Conservation (phyloP, 2,113 vertebrate genomes). For the Loxodonta africana region DNA sequence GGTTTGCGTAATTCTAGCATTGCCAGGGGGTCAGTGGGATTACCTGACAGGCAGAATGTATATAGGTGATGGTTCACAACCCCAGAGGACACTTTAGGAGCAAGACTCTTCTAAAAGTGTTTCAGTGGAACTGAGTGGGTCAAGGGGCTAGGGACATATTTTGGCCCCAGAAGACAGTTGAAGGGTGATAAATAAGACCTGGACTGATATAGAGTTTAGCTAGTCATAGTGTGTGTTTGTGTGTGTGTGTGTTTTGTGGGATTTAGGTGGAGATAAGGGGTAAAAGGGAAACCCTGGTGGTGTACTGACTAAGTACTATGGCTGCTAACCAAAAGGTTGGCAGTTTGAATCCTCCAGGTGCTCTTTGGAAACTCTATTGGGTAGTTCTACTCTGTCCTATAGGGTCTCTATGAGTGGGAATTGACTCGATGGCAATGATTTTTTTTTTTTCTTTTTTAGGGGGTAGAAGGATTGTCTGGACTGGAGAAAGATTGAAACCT, state of each 20-base stretch:
- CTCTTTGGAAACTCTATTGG: no score
- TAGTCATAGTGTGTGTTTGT: background rate
- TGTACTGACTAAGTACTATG: no score
- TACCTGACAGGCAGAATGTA: background rate
- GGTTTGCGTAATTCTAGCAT: background rate
- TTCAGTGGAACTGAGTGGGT: background rate
- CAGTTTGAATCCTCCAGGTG: no score
- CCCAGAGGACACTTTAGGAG: background rate
- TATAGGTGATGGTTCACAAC: background rate
- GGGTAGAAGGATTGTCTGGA: background rate
- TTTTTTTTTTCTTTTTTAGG: no score
- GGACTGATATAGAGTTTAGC: background rate
- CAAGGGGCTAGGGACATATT: background rate
- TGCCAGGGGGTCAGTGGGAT: background rate
- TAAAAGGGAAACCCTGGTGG: background rate
- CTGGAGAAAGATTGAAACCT: background rate
- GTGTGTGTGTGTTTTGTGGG: background rate
- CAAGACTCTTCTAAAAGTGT: background rate
- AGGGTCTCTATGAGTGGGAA: no score
- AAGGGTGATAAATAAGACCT: background rate
- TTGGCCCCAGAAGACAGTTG: background rate
- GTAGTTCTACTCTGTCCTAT: no score
- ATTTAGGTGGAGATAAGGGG: accelerated
- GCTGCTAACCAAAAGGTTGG: no score
- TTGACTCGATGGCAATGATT: no score